Evolutionary conservation across 2,797 vertebrate species (phyloP), one percentile per base, ranked within the genome.

Genomic region (Streptopelia turtur): DNA sequence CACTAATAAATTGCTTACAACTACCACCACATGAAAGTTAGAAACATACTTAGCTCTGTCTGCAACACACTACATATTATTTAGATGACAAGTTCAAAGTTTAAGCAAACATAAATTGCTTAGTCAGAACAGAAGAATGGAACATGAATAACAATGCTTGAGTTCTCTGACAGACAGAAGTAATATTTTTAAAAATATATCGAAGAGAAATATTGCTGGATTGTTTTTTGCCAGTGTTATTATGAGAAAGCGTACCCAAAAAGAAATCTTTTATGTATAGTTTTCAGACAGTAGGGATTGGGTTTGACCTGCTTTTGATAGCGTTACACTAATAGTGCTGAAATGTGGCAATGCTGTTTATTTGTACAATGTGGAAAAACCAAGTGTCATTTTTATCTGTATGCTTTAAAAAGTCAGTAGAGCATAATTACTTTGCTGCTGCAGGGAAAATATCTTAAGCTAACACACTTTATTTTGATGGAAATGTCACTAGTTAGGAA

Each of bases 391-490:
- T 94, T 96, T 90, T 90, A 71, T 86, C 83, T 63, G 30, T 61
- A 39, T 75, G 63, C 45, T 78, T 90, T 79, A 71, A 94, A 93
- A 87, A 93, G 78, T 72, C 74, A 81, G 71, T 91, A 92, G 90
- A 94, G 83, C 47, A 43, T 75, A 88, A 88, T 70, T 85, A 74
- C 55, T 92, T 87, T 59, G 57, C 65, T 20, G 27, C 93, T 90
- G 72, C 74, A 79, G 91, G 84, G 87, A 45, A 95, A 94, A 91
- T 90, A 86, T 69, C 79, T 93, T 86, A 90, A 94, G 64, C 66
- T 93, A 94, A 88, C 66, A 83, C 50, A 57, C 35, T 95, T 87
- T 75, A 78, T 92, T 96, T 79, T 90, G 83, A 89, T 90, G 75
- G 80, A 95, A 95, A 83, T 95, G 45, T 87, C 84, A 89, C 64